phyloP scores from a whole-genome alignment of 2,888 invertebrate genomes.

The Plusia festucae region DNA sequence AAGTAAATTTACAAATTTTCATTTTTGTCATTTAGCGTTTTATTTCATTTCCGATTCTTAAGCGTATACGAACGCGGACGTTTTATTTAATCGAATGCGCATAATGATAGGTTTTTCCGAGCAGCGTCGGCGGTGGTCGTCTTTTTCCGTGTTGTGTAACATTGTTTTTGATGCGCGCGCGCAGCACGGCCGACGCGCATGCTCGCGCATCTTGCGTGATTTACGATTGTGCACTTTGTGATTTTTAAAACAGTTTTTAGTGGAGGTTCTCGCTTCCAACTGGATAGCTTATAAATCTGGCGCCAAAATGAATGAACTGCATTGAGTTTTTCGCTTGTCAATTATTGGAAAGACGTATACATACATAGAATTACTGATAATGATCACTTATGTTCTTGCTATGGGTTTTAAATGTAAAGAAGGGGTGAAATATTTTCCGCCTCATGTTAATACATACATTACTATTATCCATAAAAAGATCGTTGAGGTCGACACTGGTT shows the following conservation, averaged over 20 bases:
- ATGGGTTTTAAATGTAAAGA: conserved; percentile 62
- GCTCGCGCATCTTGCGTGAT: conserved; percentile 70
- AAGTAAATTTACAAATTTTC: conserved; percentile 86
- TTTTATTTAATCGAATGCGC: conserved; percentile 84
- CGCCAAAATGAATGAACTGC: conserved; percentile 85
- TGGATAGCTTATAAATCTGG: conserved; percentile 84
- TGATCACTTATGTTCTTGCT: conserved; percentile 64
- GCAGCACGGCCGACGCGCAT: conserved; percentile 64
- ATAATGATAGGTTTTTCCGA: conserved; percentile 85
- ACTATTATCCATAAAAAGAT: background rate
- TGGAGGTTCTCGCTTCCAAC: conserved; percentile 77
- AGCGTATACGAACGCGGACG: conserved; percentile 74
- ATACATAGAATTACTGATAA: conserved; percentile 68
- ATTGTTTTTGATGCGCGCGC: conserved; percentile 78
- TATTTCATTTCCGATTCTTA: conserved; percentile 81
- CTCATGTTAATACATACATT: conserved; percentile 10
- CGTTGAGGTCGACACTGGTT: background rate
- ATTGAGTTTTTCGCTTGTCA: conserved; percentile 73
- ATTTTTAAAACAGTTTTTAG: conserved; percentile 82
- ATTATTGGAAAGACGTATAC: conserved; percentile 73
- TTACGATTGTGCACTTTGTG: conserved; percentile 81
- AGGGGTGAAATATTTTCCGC: conserved; percentile 15
- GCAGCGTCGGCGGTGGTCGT: conserved; percentile 79
- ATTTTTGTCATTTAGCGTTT: conserved; percentile 86
- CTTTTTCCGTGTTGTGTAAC: conserved; percentile 83